Conservation (phyloP, 2,888 invertebrate genomes). For the Saturnia pavonia region DNA sequence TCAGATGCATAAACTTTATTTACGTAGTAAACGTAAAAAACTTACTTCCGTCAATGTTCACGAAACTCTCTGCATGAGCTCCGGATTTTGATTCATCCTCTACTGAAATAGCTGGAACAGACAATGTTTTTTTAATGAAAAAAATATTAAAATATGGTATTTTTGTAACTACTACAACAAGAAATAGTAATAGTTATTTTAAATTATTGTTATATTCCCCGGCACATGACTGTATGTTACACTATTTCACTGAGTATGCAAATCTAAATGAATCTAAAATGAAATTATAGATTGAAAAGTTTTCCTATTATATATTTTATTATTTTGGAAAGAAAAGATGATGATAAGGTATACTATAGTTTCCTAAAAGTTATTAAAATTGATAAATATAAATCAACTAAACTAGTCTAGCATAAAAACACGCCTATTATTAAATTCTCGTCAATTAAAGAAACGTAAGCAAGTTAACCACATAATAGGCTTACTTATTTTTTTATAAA, state of each 20-base stretch:
- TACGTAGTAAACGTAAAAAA: neutral
- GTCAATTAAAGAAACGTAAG: neutral
- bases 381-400: neutral
- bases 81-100: slow-evolving; percentile 28
- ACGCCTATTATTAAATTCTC: neutral
- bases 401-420: neutral
- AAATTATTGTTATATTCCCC: too few relatives aligned
- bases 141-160: too few relatives aligned
- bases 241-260: too few relatives aligned
- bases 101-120: neutral
- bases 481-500: neutral
- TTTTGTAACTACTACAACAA: too few relatives aligned
- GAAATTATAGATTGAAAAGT: too few relatives aligned
- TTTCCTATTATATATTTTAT: too few relatives aligned
- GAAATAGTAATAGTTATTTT: too few relatives aligned
- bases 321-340: too few relatives aligned
- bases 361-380: neutral
- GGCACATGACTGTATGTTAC: too few relatives aligned
- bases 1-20: neutral
- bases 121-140: neutral
- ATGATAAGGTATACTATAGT: too few relatives aligned
- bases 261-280: too few relatives aligned
- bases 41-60: slow-evolving; percentile 26
- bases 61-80: slow-evolving; percentile 24
- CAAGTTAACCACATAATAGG: neutral